phyloP scores from a whole-genome alignment of 2,888 invertebrate species.

The Enchytraeus crypticus region DNA sequence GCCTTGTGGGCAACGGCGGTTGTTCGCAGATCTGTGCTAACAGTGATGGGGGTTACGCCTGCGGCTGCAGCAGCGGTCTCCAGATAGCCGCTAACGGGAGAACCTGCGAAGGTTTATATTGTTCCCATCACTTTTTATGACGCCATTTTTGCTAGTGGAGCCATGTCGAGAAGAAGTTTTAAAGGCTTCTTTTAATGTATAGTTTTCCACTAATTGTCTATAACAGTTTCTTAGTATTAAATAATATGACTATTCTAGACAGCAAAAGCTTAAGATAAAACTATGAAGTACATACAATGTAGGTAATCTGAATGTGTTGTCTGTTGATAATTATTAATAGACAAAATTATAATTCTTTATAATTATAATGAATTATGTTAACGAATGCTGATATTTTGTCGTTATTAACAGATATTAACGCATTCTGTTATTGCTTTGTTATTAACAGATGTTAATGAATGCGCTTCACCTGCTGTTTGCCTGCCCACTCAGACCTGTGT shows the following conservation, averaged over 20 bases:
- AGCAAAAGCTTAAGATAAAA: no score
- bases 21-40: slow-evolving; percentile 21
- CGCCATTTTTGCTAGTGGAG: not conserved
- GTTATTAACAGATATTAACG: not conserved
- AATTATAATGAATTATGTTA: not conserved
- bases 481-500: slow-evolving; percentile 5
- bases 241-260: no score
- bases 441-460: slow-evolving; percentile 15
- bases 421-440: not conserved
- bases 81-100: slow-evolving; percentile 6
- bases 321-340: no score
- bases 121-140: not conserved
- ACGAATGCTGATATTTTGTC: not conserved
- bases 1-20: slow-evolving; percentile 19
- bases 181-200: no score
- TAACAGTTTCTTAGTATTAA: no score
- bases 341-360: no score
- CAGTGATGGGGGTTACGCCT: slow-evolving; percentile 18
- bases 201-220: no score
- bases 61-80: slow-evolving; percentile 20
- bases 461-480: not conserved
- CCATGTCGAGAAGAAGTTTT: not conserved
- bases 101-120: slow-evolving; percentile 18
- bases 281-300: no score
- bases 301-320: no score